A percentile compares a stretch with the other conserved stretches of the same genome.
Conservation (phyloP, 2,888 invertebrate species). For the Ormyrus thymus region DNA sequence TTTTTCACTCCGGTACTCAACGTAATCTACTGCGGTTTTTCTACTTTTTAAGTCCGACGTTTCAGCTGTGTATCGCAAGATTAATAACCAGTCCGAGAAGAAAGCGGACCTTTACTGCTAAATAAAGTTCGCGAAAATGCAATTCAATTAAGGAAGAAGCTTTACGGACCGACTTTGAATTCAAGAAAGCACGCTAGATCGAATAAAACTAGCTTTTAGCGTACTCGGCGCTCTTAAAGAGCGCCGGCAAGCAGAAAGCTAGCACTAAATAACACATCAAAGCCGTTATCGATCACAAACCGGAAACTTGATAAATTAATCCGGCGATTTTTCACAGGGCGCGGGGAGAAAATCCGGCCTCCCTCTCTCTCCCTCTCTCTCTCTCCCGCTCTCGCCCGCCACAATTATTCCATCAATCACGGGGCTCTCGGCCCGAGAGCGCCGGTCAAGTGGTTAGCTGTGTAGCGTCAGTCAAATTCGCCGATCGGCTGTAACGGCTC, state of each 20-base stretch:
- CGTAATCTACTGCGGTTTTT: no score
- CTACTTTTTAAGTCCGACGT: no score
- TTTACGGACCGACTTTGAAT: no score
- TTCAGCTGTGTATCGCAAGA: no score
- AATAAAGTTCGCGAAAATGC: no score
- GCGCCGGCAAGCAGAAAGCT: background rate
- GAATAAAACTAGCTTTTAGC: no score
- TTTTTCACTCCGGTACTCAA: no score
- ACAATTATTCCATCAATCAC: slow-evolving; percentile 74
- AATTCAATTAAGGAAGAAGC: no score
- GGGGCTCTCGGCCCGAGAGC: slow-evolving; percentile 58
- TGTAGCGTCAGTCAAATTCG: slow-evolving; percentile 73
- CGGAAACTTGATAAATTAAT: slow-evolving; percentile 53
- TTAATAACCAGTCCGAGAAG: no score
- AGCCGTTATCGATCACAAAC: slow-evolving; percentile 35
- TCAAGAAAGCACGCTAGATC: no score
- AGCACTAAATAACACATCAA: slow-evolving; percentile 15
- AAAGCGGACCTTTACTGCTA: no score
- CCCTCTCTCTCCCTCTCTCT: background rate
- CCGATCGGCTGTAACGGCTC: slow-evolving; percentile 60
- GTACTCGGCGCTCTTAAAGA: no score
- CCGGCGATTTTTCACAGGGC: slow-evolving; percentile 41
- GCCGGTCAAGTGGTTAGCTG: slow-evolving; percentile 74
- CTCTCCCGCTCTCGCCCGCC: background rate
- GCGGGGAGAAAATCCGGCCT: slow-evolving; percentile 12